Conservation (phyloP, 2,888 invertebrate species). For the Sepioteuthis lessoniana region DNA sequence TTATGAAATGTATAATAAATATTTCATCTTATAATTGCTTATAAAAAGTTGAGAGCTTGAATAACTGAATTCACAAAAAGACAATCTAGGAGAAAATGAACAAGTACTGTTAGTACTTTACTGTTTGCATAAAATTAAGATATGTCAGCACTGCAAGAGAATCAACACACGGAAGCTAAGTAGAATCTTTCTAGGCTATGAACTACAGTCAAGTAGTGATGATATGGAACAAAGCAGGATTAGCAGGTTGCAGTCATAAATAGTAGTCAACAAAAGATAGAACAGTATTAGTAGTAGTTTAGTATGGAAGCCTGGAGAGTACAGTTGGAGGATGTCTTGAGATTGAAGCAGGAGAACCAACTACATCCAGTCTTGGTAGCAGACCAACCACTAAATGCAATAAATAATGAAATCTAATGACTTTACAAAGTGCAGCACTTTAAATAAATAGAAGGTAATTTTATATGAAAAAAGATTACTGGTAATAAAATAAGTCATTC, state of each 20-base stretch:
- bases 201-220: constrained; percentile 6
- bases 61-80: neutral
- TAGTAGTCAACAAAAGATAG: constrained; percentile 2
- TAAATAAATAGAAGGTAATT: constrained; percentile 1
- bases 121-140: neutral
- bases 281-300: constrained; percentile 20
- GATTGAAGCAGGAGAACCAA: neutral
- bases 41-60: neutral
- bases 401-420: neutral
- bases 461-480: too few species aligned
- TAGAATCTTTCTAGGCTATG: neutral
- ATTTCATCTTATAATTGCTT: neutral
- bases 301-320: constrained; percentile 33
- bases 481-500: too few species aligned
- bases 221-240: constrained; percentile 19
- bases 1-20: too few species aligned
- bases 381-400: too few species aligned
- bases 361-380: neutral
- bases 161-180: neutral
- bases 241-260: neutral
- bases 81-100: neutral
- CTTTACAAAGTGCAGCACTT: neutral
- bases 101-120: neutral
- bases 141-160: neutral
- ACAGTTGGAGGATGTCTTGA: constrained; percentile 16